These are phyloP conservation scores for Bacillus rossius DNA, from an alignment of 1,140 invertebrate species.

Conservation along the genomic window DNA sequence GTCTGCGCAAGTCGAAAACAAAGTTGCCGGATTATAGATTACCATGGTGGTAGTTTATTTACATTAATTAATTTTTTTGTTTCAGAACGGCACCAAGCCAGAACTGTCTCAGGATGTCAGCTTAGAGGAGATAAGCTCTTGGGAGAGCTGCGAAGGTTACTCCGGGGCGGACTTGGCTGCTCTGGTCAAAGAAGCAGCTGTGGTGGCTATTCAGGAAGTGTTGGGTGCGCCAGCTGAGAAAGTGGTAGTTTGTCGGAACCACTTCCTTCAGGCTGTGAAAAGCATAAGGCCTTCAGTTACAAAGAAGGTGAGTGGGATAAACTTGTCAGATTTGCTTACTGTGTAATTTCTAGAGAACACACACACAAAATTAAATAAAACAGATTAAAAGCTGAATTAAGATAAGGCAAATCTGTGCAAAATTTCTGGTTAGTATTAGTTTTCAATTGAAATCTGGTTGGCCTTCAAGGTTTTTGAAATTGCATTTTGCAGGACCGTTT, in stretches of 20 bases:
- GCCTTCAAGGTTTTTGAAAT: no score
- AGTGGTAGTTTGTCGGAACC: slow-evolving; percentile 43
- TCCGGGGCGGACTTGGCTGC: slow-evolving; percentile 92
- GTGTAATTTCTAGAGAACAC: neutral
- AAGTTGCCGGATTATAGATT: no score
- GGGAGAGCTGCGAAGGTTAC: slow-evolving; percentile 50
- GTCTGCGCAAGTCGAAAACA: no score
- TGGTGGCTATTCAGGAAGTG: slow-evolving; percentile 53
- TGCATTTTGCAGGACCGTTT: slow-evolving; percentile 39
- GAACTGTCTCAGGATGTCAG: slow-evolving; percentile 4
- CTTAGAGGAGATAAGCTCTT: slow-evolving; percentile 4
- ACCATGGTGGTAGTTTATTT: no score
- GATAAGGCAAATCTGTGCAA: no score
- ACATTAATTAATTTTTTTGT: no score
- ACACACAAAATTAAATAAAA: slow-evolving; percentile 5
- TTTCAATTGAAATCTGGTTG: no score
- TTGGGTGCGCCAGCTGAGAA: slow-evolving; percentile 34
- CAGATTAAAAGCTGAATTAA: no score
- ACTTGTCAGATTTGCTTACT: neutral
- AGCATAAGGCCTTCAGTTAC: slow-evolving; percentile 79
- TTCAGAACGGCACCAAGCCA: slow-evolving; percentile 45
- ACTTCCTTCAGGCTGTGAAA: slow-evolving; percentile 54
- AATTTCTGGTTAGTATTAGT: no score
- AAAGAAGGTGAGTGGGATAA: slow-evolving; percentile 49
- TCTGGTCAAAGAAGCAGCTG: slow-evolving; percentile 75